Evolutionary conservation across 2,797 vertebrate species (phyloP).

Genomic region (Champsocephalus esox): DNA sequence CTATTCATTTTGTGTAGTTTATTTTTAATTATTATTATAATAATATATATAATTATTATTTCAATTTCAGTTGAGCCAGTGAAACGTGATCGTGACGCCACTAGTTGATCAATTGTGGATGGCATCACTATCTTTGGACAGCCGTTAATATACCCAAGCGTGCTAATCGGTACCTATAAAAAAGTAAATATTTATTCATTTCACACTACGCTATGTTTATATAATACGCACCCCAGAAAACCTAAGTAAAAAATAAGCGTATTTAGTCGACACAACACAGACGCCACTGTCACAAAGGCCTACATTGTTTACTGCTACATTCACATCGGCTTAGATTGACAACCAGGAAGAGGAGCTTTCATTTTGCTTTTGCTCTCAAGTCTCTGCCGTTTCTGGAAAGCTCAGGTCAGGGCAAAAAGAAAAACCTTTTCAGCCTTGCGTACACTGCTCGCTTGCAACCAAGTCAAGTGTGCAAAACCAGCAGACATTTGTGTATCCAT

Average conservation of each 20-base stretch:
- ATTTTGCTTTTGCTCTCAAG: background rate
- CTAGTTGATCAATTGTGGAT: too few relatives aligned
- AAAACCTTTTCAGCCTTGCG: background rate
- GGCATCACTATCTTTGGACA: too few relatives aligned
- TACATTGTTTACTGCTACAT: background rate
- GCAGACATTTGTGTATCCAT: background rate
- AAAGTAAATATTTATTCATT: background rate
- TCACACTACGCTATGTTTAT: background rate
- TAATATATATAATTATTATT: too few relatives aligned
- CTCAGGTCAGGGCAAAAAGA: background rate
- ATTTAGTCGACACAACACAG: background rate
- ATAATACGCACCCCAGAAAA: too few relatives aligned
- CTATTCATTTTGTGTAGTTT: too few relatives aligned
- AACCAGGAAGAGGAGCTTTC: background rate
- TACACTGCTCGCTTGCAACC: background rate
- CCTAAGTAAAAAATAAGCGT: background rate
- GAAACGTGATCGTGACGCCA: too few relatives aligned
- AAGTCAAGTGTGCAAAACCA: background rate
- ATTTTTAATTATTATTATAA: too few relatives aligned
- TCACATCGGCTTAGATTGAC: background rate
- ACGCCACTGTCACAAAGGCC: background rate
- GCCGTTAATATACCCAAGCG: too few relatives aligned
- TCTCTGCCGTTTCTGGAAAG: background rate
- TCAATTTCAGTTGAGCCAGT: too few relatives aligned
- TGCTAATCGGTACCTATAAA: background rate